Evolutionary conservation across 2,113 vertebrate species (phyloP).

Genomic region (Trematocara macrostoma): DNA sequence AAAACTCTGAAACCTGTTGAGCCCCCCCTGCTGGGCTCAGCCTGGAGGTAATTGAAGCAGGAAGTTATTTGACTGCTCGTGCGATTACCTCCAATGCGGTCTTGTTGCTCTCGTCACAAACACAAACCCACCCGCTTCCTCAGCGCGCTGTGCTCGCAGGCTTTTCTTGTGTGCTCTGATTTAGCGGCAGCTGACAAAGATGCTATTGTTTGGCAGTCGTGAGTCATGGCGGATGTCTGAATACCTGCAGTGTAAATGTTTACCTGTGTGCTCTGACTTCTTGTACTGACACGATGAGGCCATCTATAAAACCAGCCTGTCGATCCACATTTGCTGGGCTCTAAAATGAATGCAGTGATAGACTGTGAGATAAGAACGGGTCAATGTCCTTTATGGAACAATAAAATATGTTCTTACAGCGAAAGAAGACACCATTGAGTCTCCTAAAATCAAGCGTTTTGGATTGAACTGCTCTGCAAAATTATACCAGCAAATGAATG

Average conservation of each 20-base stretch:
- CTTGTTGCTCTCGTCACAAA: constrained; percentile 36
- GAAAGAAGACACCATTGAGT: not conserved
- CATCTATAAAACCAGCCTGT: not conserved
- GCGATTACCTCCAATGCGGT: constrained; percentile 23
- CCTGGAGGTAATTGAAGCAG: constrained; percentile 28
- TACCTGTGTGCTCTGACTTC: not conserved
- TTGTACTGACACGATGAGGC: not conserved
- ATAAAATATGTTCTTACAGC: not conserved
- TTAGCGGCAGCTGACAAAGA: constrained; percentile 46
- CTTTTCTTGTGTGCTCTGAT: not conserved
- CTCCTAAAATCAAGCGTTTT: not conserved
- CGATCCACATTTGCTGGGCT: not conserved
- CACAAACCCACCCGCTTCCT: constrained; percentile 14
- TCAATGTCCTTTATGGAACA: not conserved
- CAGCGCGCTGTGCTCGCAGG: not conserved
- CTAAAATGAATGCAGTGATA: not conserved
- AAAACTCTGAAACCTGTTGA: not conserved
- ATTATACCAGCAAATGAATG: not conserved
- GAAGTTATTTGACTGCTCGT: constrained; percentile 28
- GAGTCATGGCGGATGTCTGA: constrained; percentile 6
- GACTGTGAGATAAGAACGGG: not conserved
- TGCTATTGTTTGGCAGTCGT: constrained; percentile 41
- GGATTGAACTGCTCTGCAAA: not conserved
- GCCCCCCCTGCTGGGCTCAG: not conserved
- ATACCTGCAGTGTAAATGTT: constrained; percentile 37